Base-by-base conservation (phyloP, 2,113 vertebrate genomes). In the Polypterus senegalus region DNA sequence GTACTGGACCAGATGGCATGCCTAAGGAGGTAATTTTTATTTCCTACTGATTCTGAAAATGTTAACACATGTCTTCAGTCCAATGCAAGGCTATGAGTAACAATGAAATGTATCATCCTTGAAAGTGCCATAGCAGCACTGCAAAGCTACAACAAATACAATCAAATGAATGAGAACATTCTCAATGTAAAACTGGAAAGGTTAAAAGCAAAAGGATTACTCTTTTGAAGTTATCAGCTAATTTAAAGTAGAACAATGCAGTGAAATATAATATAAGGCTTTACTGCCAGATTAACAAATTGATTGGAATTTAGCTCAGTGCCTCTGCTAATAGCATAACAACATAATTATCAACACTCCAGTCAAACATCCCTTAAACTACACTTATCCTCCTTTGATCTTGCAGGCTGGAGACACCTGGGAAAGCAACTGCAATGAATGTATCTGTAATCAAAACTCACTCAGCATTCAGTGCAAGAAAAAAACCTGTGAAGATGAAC, bases 331-430 rank as follows among this genome's bases (percentile, higher is more conserved):
- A 27, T 27, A 27, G 27, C 27, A 27, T 27, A 27, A 27, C 27
- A 27, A 27, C 1, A 27, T 27, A 27, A 27, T 27, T 27, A 27
- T 27, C 27, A 27, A 27, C 27, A 27, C 27, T 27, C 27, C 27
- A 27, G 27, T 27, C 27, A 27, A 27, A 27, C 27, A 27, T 27
- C 2, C 27, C 27, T 27, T 27, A 27, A 27, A 27, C 27, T 27
- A 27, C 27, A 27, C 27, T 27, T 27, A 27, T 27, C 27, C 27
- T 27, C 27, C 27, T 27, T 27, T 27, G 27, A 27, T 0, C 46
- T 49, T 46, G n/a, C 61, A 81, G 79, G 54, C 63, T 52, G 70
- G 71, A 9, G 10, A 48, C 3, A 67, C 51, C n/a, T 80, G 66
- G 66, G 8, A 44, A 5, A 64, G 8, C 5, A 54, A 46, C 3